Evolutionary conservation across 2,888 invertebrate species (phyloP).

Genomic region (Tipula unca): DNA sequence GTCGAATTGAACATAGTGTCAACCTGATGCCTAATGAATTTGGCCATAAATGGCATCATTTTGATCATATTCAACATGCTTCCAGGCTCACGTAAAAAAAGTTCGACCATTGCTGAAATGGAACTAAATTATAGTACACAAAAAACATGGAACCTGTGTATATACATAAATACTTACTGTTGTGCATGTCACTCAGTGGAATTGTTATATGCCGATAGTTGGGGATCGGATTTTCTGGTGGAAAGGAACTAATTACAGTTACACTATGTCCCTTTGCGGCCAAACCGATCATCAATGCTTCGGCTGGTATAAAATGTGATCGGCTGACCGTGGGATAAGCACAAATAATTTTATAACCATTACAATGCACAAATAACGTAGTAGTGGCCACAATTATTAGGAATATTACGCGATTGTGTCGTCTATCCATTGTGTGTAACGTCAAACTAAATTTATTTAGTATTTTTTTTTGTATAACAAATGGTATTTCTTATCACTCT

Average conservation of each 20-base stretch:
- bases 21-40: neutral
- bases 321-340: neutral
- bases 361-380: neutral
- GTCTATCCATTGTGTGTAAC: neutral
- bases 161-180: neutral
- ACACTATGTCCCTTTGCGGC: neutral
- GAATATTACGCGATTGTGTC: neutral
- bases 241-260: neutral
- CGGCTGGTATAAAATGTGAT: neutral
- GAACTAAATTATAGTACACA: neutral
- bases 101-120: neutral
- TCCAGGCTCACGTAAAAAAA: neutral
- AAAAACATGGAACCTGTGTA: neutral
- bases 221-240: neutral
- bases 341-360: neutral
- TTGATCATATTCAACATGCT: neutral
- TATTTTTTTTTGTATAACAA: neutral
- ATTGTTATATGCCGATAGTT: conserved; percentile 1
- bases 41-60: neutral
- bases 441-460: neutral
- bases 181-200: neutral
- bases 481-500: neutral
- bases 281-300: neutral
- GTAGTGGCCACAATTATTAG: neutral
- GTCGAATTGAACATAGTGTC: neutral